Conservation (phyloP, 2,113 vertebrate genomes). For the Peucedramus taeniatus region DNA sequence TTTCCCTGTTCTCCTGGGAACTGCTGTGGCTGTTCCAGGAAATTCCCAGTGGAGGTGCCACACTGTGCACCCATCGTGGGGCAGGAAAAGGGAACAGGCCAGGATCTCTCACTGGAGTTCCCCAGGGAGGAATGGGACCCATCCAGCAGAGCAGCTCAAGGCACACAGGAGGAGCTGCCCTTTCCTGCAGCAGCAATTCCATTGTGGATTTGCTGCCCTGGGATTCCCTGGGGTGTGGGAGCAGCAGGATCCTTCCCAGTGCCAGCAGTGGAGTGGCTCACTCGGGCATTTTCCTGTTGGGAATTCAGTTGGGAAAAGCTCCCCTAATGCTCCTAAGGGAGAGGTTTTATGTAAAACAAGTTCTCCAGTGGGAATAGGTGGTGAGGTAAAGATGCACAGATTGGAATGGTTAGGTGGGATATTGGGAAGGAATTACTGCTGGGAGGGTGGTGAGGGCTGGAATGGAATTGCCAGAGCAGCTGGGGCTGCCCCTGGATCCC, state of each 20-base stretch:
- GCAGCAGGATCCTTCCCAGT: accelerated
- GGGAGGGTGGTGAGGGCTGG: not conserved
- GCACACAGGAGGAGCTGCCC: not conserved
- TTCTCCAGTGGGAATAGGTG: accelerated
- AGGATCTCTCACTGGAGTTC: accelerated
- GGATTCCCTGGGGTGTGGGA: not conserved
- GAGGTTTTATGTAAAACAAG: not conserved
- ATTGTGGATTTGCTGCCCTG: accelerated
- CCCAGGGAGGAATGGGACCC: not conserved
- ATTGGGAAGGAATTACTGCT: not conserved
- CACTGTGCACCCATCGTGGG: accelerated
- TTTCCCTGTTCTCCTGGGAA: not conserved
- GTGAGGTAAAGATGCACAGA: not conserved
- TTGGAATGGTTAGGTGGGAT: not conserved
- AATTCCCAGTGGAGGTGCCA: accelerated
- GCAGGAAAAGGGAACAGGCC: accelerated
- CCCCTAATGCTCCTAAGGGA: not conserved
- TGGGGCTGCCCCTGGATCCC: not conserved
- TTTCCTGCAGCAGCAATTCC: accelerated
- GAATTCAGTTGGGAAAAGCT: not conserved
- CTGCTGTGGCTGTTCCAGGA: not conserved
- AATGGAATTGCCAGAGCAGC: not conserved
- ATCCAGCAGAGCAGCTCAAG: not conserved
- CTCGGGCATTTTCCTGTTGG: accelerated
- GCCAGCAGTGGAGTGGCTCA: not conserved